Evolutionary conservation across 2,797 vertebrate species (phyloP).

Genomic region (Thaleichthys pacificus): DNA sequence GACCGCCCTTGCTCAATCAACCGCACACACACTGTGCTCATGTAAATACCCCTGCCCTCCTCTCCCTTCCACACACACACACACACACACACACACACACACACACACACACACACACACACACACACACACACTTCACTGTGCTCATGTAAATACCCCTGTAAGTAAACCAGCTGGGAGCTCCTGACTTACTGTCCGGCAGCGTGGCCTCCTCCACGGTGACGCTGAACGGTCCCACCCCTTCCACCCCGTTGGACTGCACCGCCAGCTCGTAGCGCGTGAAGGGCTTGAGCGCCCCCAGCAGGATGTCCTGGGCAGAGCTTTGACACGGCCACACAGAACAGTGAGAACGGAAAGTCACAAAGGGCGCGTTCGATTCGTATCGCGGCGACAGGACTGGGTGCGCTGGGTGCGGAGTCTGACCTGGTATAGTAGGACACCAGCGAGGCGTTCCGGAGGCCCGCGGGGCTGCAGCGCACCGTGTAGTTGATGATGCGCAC

Average conservation of each 20-base stretch:
- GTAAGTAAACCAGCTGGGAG: not conserved
- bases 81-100: conserved; percentile 23
- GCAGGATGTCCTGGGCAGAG: conserved; percentile 88
- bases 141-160: too few relatives aligned
- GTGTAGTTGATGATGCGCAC: conserved; percentile 94
- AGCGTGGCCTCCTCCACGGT: conserved; percentile 90
- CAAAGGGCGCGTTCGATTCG: too few relatives aligned
- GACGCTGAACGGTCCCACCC: conserved; percentile 87
- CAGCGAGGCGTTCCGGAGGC: conserved; percentile 89
- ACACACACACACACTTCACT: conserved; percentile 22
- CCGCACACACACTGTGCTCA: conserved; percentile 13
- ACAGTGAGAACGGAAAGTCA: too few relatives aligned
- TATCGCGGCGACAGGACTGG: too few relatives aligned
- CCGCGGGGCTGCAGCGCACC: conserved; percentile 91
- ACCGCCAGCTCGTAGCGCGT: conserved; percentile 94
- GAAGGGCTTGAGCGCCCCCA: conserved; percentile 89
- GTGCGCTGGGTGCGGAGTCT: conserved; percentile 19
- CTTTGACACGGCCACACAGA: conserved; percentile 65
- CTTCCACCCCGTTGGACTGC: conserved; percentile 88
- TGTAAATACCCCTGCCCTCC: not conserved
- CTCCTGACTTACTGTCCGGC: conserved; percentile 86
- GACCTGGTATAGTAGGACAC: conserved; percentile 95
- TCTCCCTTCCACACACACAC: conserved; percentile 3
- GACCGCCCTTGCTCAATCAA: conserved; percentile 16
- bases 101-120: conserved; percentile 20